Percentiles rank a stretch among this genome's conserved stretches.
These are phyloP conservation scores for Helobdella robusta DNA, from an alignment of 2,888 invertebrate species.

Conservation along the genomic window DNA sequence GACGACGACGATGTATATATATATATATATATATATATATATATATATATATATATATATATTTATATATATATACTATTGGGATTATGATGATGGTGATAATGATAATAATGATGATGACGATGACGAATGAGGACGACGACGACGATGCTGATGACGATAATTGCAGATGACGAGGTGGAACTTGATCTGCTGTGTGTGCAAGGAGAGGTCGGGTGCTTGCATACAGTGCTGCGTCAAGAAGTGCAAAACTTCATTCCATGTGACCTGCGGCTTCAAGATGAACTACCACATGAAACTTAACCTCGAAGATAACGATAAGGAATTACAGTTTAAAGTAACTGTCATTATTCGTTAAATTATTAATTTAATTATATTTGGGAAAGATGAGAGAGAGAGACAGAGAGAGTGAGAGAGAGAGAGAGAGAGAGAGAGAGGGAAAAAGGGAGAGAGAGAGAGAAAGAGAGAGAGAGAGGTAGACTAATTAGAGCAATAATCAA, in stretches of 20 bases:
- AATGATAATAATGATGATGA: too few relatives aligned
- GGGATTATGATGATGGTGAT: too few relatives aligned
- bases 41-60: too few relatives aligned
- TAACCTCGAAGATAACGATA: constrained; percentile 64
- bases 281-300: constrained; percentile 94
- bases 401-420: neutral
- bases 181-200: constrained; percentile 85
- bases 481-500: neutral
- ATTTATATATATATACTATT: too few relatives aligned
- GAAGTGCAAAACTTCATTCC: constrained; percentile 94
- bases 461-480: neutral
- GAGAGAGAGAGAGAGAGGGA: neutral
- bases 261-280: constrained; percentile 96
- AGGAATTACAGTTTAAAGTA: constrained; percentile 16
- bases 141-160: too few relatives aligned
- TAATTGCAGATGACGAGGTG: constrained; percentile 54
- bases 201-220: constrained; percentile 79
- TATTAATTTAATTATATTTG: neutral
- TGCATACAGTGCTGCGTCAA: constrained; percentile 97
- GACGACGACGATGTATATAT: too few relatives aligned
- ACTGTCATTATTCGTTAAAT: too few relatives aligned
- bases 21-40: too few relatives aligned
- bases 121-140: too few relatives aligned
- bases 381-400: neutral
- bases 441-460: neutral